A percentile compares a stretch with the other conserved stretches of the same genome.
Evolutionary conservation across 2,797 vertebrate genomes (phyloP).

Genomic region (Ctenopoma multispine): DNA sequence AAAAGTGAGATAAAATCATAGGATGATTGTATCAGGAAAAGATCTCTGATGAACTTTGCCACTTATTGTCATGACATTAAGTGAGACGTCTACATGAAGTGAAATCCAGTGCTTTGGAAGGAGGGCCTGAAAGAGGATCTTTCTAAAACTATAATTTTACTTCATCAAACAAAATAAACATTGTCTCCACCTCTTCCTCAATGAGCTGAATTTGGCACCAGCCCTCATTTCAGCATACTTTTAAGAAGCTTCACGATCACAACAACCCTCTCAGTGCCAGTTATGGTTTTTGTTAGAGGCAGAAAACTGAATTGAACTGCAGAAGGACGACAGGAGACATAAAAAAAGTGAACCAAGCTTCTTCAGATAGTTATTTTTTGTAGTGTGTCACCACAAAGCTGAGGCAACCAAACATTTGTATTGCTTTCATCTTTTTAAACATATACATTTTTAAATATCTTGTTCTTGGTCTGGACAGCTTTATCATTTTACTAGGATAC

Average conservation of each 20-base stretch:
- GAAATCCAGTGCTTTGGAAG: constrained; percentile 23
- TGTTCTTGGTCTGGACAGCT: constrained; percentile 16
- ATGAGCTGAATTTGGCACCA: constrained; percentile 60
- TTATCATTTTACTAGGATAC: constrained; percentile 38
- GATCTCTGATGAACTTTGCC: constrained; percentile 53
- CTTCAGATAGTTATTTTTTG: constrained; percentile 34
- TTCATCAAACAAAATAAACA: constrained; percentile 51
- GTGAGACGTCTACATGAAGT: constrained; percentile 56
- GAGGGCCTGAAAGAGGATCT: constrained; percentile 42
- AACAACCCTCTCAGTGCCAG: constrained; percentile 34
- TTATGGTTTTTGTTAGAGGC: constrained; percentile 63
- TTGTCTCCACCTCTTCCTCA: constrained; percentile 23
- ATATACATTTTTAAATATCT: constrained; percentile 21
- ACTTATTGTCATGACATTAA: constrained; percentile 44
- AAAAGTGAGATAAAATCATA: constrained; percentile 30
- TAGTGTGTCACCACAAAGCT: constrained; percentile 28
- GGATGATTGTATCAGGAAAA: constrained; percentile 49
- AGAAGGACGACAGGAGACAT: constrained; percentile 26
- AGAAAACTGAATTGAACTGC: constrained; percentile 51
- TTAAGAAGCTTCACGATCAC: constrained; percentile 54
- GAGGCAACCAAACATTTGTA: constrained; percentile 11
- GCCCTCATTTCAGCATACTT: constrained; percentile 42
- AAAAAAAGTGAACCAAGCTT: constrained; percentile 26
- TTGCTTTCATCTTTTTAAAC: constrained; percentile 28
- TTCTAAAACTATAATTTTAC: constrained; percentile 32